Evolutionary conservation across 2,113 vertebrate species (phyloP), one percentile per base, ranked within the genome.

Genomic region (Reinhardtius hippoglossoides): DNA sequence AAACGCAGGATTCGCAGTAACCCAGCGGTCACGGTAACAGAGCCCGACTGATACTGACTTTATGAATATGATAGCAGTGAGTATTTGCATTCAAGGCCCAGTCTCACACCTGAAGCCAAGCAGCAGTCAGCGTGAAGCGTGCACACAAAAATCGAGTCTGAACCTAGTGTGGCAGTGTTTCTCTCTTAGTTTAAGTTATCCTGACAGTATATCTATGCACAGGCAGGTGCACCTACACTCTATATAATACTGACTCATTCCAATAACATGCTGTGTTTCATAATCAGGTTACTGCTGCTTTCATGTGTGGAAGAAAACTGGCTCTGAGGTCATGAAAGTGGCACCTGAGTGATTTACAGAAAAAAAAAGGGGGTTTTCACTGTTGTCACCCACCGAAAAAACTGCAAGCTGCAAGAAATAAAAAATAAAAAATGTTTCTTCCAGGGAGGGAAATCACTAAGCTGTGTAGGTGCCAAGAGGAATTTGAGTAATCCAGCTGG

Each of bases 401-500:
- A 21, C 14, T 6, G 16, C 10, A 27, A 2, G 42, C 59, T 55
- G 27, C 52, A 0, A 24, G 64, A 5, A 18, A 54, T 64, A 26
- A 67, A 20, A 5, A 18, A 54, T 64, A 26, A 67, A 64, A 35
- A 10, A 21, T 20, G 58, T 62, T 31, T n/a, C 7, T 4, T 21
- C 20, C n/a, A 46, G 12, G 23, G 27, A 59, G 27, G 9, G 16
- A 78, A 52, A 70, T 65, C 60, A 46, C 37, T 37, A n/a, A 68
- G 52, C 68, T 73, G 68, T 16, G 26, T 0, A 42, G 26, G 73
- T 73, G 64, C 82, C 81, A 71, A 21, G 67, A 75, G 67, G 67
- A 84, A 75, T 57, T 46, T 31, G 31, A 68, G 72, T 72, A 76
- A 76, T 80, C 52, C 72, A 67, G 63, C 71, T 35, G 71, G 66